Percentiles rank a stretch among this genome's conserved stretches.
These are phyloP conservation scores for Myotis lucifugus DNA, from an alignment of 2,113 vertebrate genomes.

Conservation along the genomic window DNA sequence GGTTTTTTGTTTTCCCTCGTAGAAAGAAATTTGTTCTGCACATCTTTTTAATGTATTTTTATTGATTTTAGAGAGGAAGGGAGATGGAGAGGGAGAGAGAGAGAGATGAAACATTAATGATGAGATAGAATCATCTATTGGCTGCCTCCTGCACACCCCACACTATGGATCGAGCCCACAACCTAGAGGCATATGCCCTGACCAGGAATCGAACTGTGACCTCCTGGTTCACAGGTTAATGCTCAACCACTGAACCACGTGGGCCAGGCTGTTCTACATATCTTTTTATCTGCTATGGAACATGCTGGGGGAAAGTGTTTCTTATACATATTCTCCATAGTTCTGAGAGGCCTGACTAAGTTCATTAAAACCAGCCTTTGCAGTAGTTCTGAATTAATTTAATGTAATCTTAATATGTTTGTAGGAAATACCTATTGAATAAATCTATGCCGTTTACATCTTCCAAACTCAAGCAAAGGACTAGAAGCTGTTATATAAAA, in stretches of 20 bases:
- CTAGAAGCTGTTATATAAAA: neutral
- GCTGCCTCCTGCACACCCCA: no score
- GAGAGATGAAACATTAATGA: no score
- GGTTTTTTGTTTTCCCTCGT: neutral
- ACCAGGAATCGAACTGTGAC: no score
- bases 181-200: no score
- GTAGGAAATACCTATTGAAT: neutral
- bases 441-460: neutral
- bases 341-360: neutral
- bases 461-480: neutral
- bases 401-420: neutral
- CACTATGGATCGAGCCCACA: no score
- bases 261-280: neutral
- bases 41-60: neutral
- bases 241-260: no score
- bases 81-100: no score
- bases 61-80: no score
- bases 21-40: neutral
- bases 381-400: neutral
- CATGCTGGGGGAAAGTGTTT: neutral
- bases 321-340: neutral
- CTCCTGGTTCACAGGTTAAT: no score
- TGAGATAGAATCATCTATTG: no score
- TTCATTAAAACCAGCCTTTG: constrained; percentile 9
- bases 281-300: neutral